Percentiles rank a stretch among this genome's conserved stretches.
Conservation (phyloP, 64 coral and sea anemone genomes). For the Pocillopora damicornis region DNA sequence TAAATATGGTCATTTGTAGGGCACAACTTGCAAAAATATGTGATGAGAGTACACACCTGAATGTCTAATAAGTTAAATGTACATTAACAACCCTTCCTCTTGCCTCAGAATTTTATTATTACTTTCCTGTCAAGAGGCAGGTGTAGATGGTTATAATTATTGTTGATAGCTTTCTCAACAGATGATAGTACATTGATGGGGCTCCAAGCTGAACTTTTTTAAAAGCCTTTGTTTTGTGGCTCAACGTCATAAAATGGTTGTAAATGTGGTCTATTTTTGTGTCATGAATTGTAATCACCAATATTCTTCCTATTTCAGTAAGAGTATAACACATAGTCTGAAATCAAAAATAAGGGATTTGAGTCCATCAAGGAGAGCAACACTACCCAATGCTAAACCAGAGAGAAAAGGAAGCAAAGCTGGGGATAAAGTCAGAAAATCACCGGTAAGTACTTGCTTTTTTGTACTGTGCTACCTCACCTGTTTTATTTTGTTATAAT, state of each 20-base stretch:
- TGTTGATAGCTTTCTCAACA: too few species aligned
- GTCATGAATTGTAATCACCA: too few species aligned
- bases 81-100: too few species aligned
- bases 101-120: too few species aligned
- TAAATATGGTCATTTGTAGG: too few species aligned
- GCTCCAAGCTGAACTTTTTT: too few species aligned
- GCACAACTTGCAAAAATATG: too few species aligned
- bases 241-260: neutral
- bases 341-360: constrained; percentile 81
- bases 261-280: neutral
- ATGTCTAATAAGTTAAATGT: too few species aligned
- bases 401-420: constrained; percentile 64
- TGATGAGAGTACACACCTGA: too few species aligned
- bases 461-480: neutral
- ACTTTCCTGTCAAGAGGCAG: too few species aligned
- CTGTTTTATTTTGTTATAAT: neutral
- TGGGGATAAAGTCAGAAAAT: constrained; percentile 37
- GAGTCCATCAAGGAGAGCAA: constrained; percentile 74
- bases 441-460: constrained; percentile 39
- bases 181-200: too few species aligned
- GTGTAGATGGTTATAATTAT: too few species aligned
- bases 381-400: constrained; percentile 40
- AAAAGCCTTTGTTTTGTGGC: neutral
- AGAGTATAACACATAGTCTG: constrained; percentile 55
- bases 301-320: neutral